These are phyloP conservation scores for Gerris buenoi DNA, from an alignment of 1,140 invertebrate species.

Conservation along the genomic window DNA sequence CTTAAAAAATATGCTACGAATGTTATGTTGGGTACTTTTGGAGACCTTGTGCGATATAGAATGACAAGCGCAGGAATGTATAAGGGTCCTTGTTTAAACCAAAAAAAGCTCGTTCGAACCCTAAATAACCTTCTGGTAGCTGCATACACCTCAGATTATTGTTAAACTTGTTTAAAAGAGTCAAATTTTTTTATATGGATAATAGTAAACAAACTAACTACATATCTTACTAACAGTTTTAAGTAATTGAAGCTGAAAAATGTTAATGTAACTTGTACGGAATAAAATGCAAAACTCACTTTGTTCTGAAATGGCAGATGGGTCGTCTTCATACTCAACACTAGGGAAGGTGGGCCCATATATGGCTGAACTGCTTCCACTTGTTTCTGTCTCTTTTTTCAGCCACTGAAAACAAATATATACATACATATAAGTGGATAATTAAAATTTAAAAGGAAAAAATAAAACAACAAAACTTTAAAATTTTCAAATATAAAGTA, in stretches of 20 bases:
- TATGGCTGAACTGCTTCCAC: neutral
- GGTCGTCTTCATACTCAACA: conserved; percentile 1
- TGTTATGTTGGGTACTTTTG: no score
- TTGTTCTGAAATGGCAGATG: neutral
- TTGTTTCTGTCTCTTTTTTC: neutral
- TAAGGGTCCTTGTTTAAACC: no score
- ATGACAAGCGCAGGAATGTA: no score
- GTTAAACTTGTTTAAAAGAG: neutral
- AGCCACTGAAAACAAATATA: neutral
- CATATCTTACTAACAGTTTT: neutral
- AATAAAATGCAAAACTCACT: neutral
- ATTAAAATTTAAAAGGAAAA: no score
- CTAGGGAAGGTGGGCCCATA: neutral
- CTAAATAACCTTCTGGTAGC: neutral
- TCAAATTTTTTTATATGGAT: neutral
- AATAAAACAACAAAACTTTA: no score
- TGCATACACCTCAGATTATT: neutral
- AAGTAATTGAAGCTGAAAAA: neutral
- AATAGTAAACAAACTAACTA: neutral
- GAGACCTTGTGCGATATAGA: no score
- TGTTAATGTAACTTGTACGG: neutral
- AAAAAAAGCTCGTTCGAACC: neutral
- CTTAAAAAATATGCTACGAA: no score
- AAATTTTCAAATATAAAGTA: no score
- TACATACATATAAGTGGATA: no score